Percentiles rank a stretch among this genome's conserved stretches.
Evolutionary conservation across 2,113 vertebrate species (phyloP).

Genomic region (Haemorhous mexicanus): DNA sequence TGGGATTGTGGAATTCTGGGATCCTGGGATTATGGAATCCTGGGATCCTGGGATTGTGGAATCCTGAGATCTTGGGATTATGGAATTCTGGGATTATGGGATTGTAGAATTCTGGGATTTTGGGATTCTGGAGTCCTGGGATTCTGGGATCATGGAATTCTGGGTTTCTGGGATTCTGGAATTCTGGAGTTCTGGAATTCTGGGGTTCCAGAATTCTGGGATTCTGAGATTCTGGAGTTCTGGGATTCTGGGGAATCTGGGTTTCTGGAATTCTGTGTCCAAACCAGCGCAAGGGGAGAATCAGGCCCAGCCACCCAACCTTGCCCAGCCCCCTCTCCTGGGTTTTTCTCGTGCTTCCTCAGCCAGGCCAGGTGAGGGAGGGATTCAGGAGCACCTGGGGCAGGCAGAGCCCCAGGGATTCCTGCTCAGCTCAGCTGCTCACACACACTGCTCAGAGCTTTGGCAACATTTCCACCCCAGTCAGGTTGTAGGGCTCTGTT

Average conservation of each 20-base stretch:
- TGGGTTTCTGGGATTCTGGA: fast-evolving
- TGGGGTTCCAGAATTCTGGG: fast-evolving
- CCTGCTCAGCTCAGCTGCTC: neutral
- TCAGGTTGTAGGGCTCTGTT: neutral
- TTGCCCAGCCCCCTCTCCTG: neutral
- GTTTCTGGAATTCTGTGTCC: neutral
- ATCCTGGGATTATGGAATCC: fast-evolving
- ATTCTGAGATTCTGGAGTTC: fast-evolving
- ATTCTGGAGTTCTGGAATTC: fast-evolving
- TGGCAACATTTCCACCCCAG: neutral
- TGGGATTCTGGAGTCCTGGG: fast-evolving
- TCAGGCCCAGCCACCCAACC: neutral
- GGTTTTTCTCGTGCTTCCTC: fast-evolving
- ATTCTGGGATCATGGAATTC: too few species aligned
- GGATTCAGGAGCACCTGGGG: neutral
- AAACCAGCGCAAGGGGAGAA: neutral
- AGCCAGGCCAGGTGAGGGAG: neutral
- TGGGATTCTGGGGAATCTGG: fast-evolving
- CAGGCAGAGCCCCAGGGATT: neutral
- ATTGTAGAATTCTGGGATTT: neutral
- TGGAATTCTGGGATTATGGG: neutral
- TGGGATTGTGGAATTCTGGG: fast-evolving
- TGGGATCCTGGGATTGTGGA: too few species aligned
- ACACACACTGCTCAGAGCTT: neutral
- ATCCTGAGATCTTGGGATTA: neutral